phyloP scores from a whole-genome alignment of 1,140 invertebrate species.

The Tetraneura akinire region DNA sequence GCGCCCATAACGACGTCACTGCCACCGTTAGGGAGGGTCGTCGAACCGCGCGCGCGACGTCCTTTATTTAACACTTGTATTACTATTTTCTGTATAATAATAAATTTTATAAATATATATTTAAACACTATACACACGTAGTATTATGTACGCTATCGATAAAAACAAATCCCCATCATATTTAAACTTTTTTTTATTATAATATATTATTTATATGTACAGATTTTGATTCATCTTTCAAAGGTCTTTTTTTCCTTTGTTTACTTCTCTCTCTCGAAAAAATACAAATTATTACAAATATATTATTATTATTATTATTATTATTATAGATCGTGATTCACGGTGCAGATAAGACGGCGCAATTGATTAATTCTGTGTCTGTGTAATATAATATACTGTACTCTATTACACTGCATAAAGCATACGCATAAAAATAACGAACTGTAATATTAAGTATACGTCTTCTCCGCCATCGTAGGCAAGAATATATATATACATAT shows the following conservation, averaged over 20 bases:
- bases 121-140: neutral
- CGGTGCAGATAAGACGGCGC: neutral
- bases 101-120: no score
- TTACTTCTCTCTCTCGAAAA: no score
- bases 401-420: no score
- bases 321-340: neutral
- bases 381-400: no score
- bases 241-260: no score
- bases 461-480: neutral
- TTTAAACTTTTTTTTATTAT: no score
- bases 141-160: neutral
- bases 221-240: no score
- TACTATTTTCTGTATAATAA: no score
- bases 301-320: neutral
- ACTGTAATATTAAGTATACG: neutral
- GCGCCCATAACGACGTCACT: neutral
- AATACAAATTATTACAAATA: no score
- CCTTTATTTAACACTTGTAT: constrained; percentile 14
- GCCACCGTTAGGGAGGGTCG: neutral
- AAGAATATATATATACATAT: neutral
- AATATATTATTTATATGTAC: no score
- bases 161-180: no score
- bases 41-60: constrained; percentile 21
- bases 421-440: neutral
- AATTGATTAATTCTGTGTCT: neutral